phyloP scores from a whole-genome alignment of 2,113 vertebrate species.

The Oostethus manadensis region DNA sequence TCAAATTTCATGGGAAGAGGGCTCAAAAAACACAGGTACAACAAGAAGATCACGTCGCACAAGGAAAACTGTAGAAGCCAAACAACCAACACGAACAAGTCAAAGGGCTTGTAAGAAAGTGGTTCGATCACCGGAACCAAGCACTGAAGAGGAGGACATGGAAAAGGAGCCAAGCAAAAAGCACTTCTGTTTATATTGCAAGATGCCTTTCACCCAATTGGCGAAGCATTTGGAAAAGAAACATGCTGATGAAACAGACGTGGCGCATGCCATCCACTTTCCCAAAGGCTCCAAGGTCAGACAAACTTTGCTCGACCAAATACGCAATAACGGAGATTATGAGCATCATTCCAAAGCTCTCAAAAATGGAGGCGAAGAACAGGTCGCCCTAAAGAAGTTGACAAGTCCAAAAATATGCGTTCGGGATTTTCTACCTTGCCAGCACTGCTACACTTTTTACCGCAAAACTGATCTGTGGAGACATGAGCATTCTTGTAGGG shows the following conservation, averaged over 20 bases:
- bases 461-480: slow-evolving; percentile 62
- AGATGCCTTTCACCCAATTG: slow-evolving; percentile 53
- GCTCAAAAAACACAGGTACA: slow-evolving; percentile 12
- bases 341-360: slow-evolving; percentile 52
- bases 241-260: slow-evolving; percentile 54
- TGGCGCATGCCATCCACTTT: slow-evolving; percentile 58
- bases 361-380: slow-evolving; percentile 49
- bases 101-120: slow-evolving; percentile 44
- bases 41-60: neutral
- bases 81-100: slow-evolving; percentile 40
- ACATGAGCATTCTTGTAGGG: slow-evolving; percentile 57
- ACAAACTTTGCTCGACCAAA: slow-evolving; percentile 55
- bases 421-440: slow-evolving; percentile 60
- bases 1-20: slow-evolving; percentile 1
- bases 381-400: slow-evolving; percentile 37
- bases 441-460: slow-evolving; percentile 63
- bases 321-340: slow-evolving; percentile 60
- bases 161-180: slow-evolving; percentile 46
- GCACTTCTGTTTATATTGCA: slow-evolving; percentile 63
- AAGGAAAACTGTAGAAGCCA: slow-evolving; percentile 20
- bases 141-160: neutral
- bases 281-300: slow-evolving; percentile 64
- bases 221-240: slow-evolving; percentile 59
- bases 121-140: slow-evolving; percentile 3
- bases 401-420: slow-evolving; percentile 42